Percentiles rank a stretch among this genome's conserved stretches.
phyloP scores from a whole-genome alignment of 2,888 invertebrate genomes.

The Drosophila parthenogenetica region DNA sequence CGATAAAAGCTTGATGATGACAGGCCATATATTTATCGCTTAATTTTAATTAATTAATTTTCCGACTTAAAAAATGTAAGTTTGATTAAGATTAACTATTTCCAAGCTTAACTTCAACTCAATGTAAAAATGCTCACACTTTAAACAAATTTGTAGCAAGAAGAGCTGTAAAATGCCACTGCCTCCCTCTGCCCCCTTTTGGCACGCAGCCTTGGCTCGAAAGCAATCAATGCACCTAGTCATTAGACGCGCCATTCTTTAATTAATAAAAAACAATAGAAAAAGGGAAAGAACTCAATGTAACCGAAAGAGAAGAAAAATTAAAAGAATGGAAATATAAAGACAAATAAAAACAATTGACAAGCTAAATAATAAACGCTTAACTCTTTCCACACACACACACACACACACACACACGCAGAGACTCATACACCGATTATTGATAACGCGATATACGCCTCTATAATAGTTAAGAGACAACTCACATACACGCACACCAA shows the following conservation, averaged over 20 bases:
- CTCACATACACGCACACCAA: constrained; percentile 5
- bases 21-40: no score
- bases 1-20: no score
- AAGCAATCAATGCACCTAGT: constrained; percentile 41
- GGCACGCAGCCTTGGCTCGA: not conserved
- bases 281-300: constrained; percentile 3
- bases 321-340: not conserved
- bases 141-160: not conserved
- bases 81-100: no score
- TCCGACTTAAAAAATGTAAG: no score
- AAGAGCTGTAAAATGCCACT: not conserved
- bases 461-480: constrained; percentile 19
- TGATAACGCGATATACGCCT: constrained; percentile 54
- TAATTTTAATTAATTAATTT: no score
- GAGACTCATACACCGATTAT: constrained; percentile 44
- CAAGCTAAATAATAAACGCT: constrained; percentile 40
- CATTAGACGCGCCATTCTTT: constrained; percentile 32
- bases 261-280: constrained; percentile 49
- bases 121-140: no score
- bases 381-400: constrained; percentile 49
- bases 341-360: constrained; percentile 41
- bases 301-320: not conserved
- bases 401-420: constrained; percentile 18
- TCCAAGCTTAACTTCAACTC: not conserved
- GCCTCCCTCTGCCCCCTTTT: not conserved